phyloP scores from a whole-genome alignment of 2,888 invertebrate species.

The Spilarctia lutea region DNA sequence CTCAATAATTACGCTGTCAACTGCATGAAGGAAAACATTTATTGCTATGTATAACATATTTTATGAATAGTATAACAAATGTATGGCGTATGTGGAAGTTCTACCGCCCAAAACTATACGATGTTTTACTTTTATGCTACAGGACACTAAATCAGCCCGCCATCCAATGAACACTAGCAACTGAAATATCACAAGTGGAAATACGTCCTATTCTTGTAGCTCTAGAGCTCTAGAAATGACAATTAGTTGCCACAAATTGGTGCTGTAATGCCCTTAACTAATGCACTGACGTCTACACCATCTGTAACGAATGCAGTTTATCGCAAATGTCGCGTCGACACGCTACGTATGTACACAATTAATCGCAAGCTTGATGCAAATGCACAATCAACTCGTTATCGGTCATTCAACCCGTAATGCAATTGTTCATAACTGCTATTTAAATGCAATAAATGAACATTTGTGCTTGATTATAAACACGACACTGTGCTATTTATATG shows the following conservation, averaged over 20 bases:
- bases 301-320: conserved; percentile 7
- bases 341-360: conserved; percentile 17
- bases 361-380: conserved; percentile 26
- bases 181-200: background rate
- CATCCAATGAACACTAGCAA: background rate
- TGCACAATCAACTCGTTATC: conserved; percentile 43
- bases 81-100: background rate
- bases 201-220: background rate
- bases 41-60: background rate
- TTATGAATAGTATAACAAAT: background rate
- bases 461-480: conserved; percentile 40
- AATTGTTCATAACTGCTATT: conserved; percentile 44
- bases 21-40: background rate
- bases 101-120: background rate
- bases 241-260: background rate
- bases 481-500: conserved; percentile 34
- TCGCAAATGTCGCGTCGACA: conserved; percentile 1
- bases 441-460: conserved; percentile 29
- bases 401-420: conserved; percentile 39
- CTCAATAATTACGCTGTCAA: background rate
- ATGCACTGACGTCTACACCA: background rate
- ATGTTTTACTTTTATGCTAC: background rate
- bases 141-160: background rate
- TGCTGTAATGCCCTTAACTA: background rate
- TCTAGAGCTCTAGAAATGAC: background rate